Percentiles rank a stretch among this genome's conserved stretches.
phyloP scores from a whole-genome alignment of 2,113 vertebrate species.

The Jacana jacana region DNA sequence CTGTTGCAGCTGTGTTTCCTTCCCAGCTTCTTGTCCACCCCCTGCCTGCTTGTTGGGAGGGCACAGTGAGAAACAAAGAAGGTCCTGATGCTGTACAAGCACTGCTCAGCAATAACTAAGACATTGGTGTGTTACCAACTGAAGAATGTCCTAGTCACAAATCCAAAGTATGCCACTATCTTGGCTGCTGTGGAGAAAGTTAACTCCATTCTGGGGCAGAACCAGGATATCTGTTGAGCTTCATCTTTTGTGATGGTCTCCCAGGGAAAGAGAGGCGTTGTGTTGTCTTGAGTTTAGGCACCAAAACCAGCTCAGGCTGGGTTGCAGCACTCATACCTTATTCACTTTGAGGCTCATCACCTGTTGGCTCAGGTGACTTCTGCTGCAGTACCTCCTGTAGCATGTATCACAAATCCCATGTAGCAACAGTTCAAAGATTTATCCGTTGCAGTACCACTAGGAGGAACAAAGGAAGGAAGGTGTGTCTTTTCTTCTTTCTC shows the following conservation, averaged over 20 bases:
- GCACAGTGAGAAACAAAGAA: not conserved
- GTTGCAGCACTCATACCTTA: rapidly evolving
- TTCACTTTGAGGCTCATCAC: rapidly evolving
- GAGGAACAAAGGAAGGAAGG: not conserved
- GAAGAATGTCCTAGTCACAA: not conserved
- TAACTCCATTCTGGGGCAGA: not conserved
- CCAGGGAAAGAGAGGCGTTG: not conserved
- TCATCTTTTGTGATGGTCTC: too few species aligned
- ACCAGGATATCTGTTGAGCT: too few species aligned
- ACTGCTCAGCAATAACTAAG: not conserved
- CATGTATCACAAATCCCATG: not conserved
- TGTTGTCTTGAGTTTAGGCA: not conserved
- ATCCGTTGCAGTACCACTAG: not conserved
- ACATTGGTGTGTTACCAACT: not conserved
- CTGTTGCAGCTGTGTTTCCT: not conserved
- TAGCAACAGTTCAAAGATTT: not conserved
- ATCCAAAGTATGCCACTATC: not conserved
- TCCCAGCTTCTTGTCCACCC: not conserved
- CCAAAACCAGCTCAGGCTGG: not conserved
- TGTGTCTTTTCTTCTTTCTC: not conserved
- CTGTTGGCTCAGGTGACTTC: not conserved
- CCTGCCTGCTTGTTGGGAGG: not conserved
- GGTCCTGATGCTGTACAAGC: not conserved
- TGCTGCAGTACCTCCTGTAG: not conserved
- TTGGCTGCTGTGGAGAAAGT: not conserved